Percentiles rank a stretch among this genome's conserved stretches.
Conservation (phyloP, 92 coral and sea anemone species). For the Actinernus sp. region DNA sequence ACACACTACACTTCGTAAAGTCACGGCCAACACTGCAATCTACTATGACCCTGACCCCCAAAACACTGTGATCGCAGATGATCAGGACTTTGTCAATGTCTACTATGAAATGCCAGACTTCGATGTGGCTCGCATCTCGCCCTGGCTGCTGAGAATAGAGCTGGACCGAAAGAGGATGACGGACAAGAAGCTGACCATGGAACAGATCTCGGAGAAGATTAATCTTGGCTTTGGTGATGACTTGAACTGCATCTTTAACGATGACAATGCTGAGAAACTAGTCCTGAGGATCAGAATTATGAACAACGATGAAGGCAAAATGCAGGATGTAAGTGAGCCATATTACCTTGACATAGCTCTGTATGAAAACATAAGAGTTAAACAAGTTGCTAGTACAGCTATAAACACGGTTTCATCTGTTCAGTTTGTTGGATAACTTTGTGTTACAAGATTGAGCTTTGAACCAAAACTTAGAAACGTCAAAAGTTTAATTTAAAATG, state of each 20-base stretch:
- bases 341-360: too few relatives aligned
- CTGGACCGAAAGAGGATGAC: slow-evolving; percentile 99
- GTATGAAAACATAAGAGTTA: too few relatives aligned
- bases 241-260: slow-evolving; percentile 97
- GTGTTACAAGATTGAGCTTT: too few relatives aligned
- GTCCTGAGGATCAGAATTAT: slow-evolving; percentile 95
- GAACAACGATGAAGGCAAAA: slow-evolving; percentile 96
- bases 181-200: slow-evolving; percentile 99
- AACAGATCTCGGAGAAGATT: slow-evolving; percentile 98
- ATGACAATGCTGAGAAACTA: slow-evolving; percentile 98
- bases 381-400: too few relatives aligned
- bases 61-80: slow-evolving; percentile 94
- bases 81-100: slow-evolving; percentile 98
- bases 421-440: too few relatives aligned
- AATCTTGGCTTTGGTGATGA: slow-evolving; percentile 99
- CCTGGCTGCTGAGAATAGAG: slow-evolving; percentile 98
- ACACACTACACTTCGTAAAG: slow-evolving; percentile 99
- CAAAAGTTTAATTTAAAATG: too few relatives aligned
- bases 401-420: too few relatives aligned
- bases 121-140: slow-evolving; percentile 97
- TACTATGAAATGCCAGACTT: slow-evolving; percentile 99
- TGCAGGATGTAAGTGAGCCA: slow-evolving; percentile 82
- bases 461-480: too few relatives aligned
- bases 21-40: slow-evolving; percentile 99
- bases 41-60: slow-evolving; percentile 99